A percentile compares a stretch with the other conserved stretches of the same genome.
Evolutionary conservation across 1,140 invertebrate genomes (phyloP).

Genomic region (Batillaria attramentaria): DNA sequence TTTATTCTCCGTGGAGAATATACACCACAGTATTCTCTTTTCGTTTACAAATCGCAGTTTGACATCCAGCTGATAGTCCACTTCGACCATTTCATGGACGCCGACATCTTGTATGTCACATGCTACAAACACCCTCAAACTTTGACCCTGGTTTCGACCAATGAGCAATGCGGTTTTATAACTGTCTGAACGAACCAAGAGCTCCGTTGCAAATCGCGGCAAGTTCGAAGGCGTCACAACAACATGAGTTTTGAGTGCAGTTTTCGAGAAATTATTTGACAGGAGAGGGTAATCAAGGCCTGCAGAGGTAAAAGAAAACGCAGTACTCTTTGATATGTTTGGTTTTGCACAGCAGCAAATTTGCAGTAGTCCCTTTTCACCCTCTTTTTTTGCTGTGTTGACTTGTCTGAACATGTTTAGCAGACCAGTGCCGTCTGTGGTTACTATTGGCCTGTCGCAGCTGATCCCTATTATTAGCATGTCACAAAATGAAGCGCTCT

Average conservation of each 20-base stretch:
- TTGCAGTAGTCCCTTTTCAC: too few relatives aligned
- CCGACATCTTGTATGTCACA: constrained; percentile 34
- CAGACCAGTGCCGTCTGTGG: too few relatives aligned
- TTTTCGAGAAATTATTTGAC: background rate
- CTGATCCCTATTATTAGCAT: too few relatives aligned
- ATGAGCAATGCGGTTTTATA: constrained; percentile 11
- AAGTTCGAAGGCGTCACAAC: constrained; percentile 28
- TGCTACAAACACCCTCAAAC: constrained; percentile 19
- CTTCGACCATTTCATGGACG: constrained; percentile 11
- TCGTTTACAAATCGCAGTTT: background rate
- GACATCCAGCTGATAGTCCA: background rate
- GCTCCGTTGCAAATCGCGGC: constrained; percentile 5
- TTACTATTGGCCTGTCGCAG: too few relatives aligned
- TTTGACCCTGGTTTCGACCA: background rate
- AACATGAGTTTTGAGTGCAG: background rate
- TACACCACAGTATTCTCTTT: background rate
- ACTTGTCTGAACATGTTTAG: too few relatives aligned
- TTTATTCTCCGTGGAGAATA: background rate
- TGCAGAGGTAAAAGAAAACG: too few relatives aligned
- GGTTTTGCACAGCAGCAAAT: too few relatives aligned
- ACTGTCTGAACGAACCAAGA: constrained; percentile 19
- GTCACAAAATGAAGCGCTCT: too few relatives aligned
- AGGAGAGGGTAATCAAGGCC: too few relatives aligned
- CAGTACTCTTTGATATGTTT: too few relatives aligned
- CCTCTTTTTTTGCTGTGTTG: too few relatives aligned